Base-by-base conservation (phyloP, 2,113 vertebrate genomes). In the Aegithalos caudatus region DNA sequence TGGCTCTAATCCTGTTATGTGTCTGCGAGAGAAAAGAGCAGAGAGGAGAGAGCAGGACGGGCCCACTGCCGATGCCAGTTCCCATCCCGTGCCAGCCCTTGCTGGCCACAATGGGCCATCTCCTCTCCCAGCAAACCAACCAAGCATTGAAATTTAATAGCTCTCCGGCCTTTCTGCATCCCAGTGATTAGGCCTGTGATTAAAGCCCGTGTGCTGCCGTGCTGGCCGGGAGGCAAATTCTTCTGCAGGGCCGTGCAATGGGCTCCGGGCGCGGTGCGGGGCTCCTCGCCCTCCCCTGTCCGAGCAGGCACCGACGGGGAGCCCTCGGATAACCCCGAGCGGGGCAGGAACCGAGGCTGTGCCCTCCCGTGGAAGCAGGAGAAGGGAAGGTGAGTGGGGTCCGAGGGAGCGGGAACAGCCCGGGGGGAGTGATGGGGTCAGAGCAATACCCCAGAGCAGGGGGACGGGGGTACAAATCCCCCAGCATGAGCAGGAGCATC, bases 1-100 rank as follows among this genome's bases (percentile, higher is more conserved):
- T 14, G 51, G 95, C 93, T 95, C 92, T 76, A 53, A 83, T 94
- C 96, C 97, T 88, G 96, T 88, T 94, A 6, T 24, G 44, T 84
- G 91, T 86, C 96, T 65, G 67, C 8, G 24, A 73, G 56, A 88
- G 97, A 97, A 96, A 96, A 80, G 95, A 85, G 25, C 14, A 15
- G 15, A 53, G 33, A 0, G 0, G 70, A 57, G 81, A 22, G 54
- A 64, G 92, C 60, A 86, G 80, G 80, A 65, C 81, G 13, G 77
- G 38, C 56, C 92, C 58, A 3, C 25, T 77, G 81, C 84, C 23
- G 7, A 2, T 71, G 97, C 96, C 97, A 97, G 44, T 10, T 82
- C 87, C 70, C 9, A 29, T n/a, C 94, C 42, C 9, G 20, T 53
- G 94, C 97, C 97, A 98, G 88, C 90, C 89, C 45, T 25, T 0